Evolutionary conservation across 2,113 vertebrate species (phyloP).

Genomic region (Zosterops borbonicus): DNA sequence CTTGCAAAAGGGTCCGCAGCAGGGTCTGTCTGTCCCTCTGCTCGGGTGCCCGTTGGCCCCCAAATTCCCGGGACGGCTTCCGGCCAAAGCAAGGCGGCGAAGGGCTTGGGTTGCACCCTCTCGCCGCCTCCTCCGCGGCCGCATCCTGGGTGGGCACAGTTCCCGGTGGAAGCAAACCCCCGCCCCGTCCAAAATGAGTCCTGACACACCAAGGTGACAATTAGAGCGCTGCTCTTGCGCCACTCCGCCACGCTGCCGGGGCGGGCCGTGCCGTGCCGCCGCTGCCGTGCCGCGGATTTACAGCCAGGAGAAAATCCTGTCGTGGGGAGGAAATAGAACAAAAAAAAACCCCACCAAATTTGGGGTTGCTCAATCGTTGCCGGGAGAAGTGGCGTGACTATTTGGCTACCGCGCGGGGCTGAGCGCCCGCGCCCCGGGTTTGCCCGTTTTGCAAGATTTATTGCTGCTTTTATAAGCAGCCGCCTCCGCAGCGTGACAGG

Average conservation of each 20-base stretch:
- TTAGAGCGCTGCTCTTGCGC: neutral
- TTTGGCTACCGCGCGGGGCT: rapidly evolving
- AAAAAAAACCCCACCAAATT: neutral
- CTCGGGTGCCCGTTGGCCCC: rapidly evolving
- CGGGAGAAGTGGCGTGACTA: neutral
- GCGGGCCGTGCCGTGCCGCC: neutral
- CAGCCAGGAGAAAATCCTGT: neutral
- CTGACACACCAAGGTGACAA: neutral
- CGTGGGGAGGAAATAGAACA: neutral
- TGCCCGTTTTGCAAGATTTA: neutral
- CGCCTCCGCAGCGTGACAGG: neutral
- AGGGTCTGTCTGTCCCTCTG: rapidly evolving
- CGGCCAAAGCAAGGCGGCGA: rapidly evolving
- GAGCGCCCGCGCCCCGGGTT: rapidly evolving
- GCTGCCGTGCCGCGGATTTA: neutral
- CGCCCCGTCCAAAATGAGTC: neutral
- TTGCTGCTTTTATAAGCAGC: neutral
- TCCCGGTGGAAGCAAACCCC: neutral
- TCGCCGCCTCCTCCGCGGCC: neutral
- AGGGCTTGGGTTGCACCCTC: neutral
- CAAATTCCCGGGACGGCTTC: neutral
- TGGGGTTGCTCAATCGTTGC: neutral
- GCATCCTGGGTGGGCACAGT: neutral
- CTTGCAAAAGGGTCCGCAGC: neutral
- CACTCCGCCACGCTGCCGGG: neutral